Percentiles rank a stretch among this genome's conserved stretches.
These are phyloP conservation scores for Menidia menidia DNA, from an alignment of 2,797 vertebrate species.

Conservation along the genomic window DNA sequence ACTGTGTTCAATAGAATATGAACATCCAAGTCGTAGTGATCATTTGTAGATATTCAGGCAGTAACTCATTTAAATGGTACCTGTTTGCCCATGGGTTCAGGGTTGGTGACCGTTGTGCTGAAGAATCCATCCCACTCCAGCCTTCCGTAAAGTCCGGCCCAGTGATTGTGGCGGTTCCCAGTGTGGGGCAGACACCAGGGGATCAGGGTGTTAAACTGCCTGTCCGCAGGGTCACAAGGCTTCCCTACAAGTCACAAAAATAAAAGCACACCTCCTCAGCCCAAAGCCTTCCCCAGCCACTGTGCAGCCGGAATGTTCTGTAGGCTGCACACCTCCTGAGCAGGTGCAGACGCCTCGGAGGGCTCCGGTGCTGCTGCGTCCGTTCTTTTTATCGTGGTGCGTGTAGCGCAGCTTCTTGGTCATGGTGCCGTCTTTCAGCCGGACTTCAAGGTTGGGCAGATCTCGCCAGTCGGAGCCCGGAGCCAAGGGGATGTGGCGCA, in stretches of 20 bases:
- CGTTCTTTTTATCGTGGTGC: constrained; percentile 90
- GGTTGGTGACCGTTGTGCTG: constrained; percentile 98
- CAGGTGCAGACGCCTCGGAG: constrained; percentile 93
- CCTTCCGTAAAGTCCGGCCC: constrained; percentile 95
- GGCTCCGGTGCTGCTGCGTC: constrained; percentile 87
- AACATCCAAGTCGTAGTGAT: neutral
- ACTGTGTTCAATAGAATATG: neutral
- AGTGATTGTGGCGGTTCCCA: constrained; percentile 97
- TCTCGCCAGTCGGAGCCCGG: constrained; percentile 97
- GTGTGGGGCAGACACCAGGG: constrained; percentile 98
- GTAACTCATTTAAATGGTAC: constrained; percentile 48
- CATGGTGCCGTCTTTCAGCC: constrained; percentile 89
- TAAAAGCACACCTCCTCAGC: neutral
- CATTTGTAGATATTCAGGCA: neutral
- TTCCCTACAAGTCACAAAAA: constrained; percentile 74
- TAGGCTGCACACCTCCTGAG: constrained; percentile 83
- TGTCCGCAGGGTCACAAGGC: constrained; percentile 89
- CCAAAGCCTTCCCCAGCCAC: neutral
- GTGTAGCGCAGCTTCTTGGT: constrained; percentile 92
- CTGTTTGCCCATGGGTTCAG: constrained; percentile 99
- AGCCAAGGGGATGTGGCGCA: constrained; percentile 94
- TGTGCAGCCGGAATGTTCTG: neutral
- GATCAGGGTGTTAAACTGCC: constrained; percentile 96
- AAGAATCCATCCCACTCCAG: constrained; percentile 98
- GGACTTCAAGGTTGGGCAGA: constrained; percentile 94